Conservation (phyloP, 1,140 invertebrate genomes). For the Oncopeltus fasciatus region DNA sequence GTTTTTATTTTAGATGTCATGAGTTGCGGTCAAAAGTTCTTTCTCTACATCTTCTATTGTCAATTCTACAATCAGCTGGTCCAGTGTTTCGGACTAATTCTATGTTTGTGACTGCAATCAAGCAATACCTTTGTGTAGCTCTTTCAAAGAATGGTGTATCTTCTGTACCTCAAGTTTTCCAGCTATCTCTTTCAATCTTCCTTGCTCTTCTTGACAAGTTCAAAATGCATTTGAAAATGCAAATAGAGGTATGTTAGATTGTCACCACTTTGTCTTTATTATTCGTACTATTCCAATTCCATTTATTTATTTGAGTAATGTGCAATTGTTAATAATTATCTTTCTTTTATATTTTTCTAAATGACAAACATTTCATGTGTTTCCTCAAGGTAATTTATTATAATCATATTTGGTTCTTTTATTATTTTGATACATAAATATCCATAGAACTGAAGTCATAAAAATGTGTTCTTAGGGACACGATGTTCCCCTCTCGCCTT, state of each 20-base stretch:
- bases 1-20: slow-evolving; percentile 49
- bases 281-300: no score
- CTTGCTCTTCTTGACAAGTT: slow-evolving; percentile 90
- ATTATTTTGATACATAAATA: no score
- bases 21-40: slow-evolving; percentile 93
- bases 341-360: no score
- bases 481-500: no score
- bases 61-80: slow-evolving; percentile 93
- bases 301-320: no score
- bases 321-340: no score
- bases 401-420: no score
- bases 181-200: slow-evolving; percentile 91
- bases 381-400: no score
- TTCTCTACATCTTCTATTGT: slow-evolving; percentile 84
- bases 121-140: slow-evolving; percentile 95
- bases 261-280: no score
- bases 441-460: no score
- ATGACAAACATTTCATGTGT: no score
- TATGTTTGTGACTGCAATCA: slow-evolving; percentile 97
- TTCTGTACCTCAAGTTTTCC: slow-evolving; percentile 92
- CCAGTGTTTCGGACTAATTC: slow-evolving; percentile 89
- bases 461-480: no score
- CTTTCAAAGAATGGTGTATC: slow-evolving; percentile 97
- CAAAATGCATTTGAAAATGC: slow-evolving; percentile 94
- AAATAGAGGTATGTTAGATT: slow-evolving; percentile 82